Evolutionary conservation across 2,888 invertebrate species (phyloP), one percentile per base, ranked within the genome.

Genomic region (Lordiphosa andalusiaca): DNA sequence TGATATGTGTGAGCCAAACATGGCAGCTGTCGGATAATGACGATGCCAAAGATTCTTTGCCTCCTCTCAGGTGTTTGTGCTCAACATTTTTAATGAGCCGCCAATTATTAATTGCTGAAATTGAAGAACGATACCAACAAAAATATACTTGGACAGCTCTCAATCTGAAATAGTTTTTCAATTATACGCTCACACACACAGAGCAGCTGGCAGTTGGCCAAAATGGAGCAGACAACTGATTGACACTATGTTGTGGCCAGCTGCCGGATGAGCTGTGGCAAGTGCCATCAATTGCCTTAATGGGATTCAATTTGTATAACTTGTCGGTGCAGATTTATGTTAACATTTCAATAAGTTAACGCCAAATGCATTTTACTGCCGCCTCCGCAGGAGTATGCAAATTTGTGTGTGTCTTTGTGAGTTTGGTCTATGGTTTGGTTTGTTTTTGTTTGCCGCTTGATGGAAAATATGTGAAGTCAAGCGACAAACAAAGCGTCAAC

Each of bases 161-260:
- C 13, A 16, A 19, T 16, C n/a, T 30, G 2, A 54, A 51, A 80
- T 48, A 42, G 53, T 57, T 44, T 47, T 60, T 69, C 59, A 59
- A 73, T 77, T 78, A 67, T 57, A 54, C 53, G 55, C 69, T 55
- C 40, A 56, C 1, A 12, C 36, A n/a, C 5, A 9, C n/a, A 10
- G 23, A 10, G 23, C 19, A 38, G 38, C 19, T 10, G 33, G 39
- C 30, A 30, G 30, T 9, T 30, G 30, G 10, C 4, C 2, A 1
- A 33, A 9, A 12, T 19, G 7, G 19, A 9, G 9, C 47, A 50
- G 60, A 61, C 55, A 66, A 53, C 56, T 81, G 82, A 73, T 73
- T 77, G 78, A 78, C 72, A 82, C 53, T 67, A 37, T 70, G 50
- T 60, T 74, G 71, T 76, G 73, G 59, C 40, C 73, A 80, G 73